Evolutionary conservation across 2,113 vertebrate species (phyloP), one percentile per base, ranked within the genome.

Genomic region (Aegotheles bennettii): DNA sequence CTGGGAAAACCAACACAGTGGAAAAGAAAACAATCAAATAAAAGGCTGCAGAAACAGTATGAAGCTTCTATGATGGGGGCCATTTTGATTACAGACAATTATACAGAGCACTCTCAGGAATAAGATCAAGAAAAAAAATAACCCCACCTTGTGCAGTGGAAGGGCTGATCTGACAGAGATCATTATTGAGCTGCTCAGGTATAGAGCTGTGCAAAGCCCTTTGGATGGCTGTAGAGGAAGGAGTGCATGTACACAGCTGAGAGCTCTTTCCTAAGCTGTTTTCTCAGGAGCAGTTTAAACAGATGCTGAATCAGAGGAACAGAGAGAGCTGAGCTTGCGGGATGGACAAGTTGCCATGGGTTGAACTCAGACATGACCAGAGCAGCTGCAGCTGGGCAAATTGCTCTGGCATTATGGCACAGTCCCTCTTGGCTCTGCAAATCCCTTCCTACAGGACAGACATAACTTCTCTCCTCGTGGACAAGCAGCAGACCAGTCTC

Each of bases 191-290:
- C 42, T 80, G 57, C 79, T 51, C 54, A 26, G 83, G 50, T 48
- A 28, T 29, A 77, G 83, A 40, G 45, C 16, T 6, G 24, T 0
- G 1, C 64, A 48, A 59, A 70, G 21, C 57, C 21, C 18, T 79
- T 69, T 36, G 50, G 18, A 13, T 53, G 63, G 42, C 4, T 79
- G 26, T 40, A 43, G 50, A 45, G 50, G 67, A 45, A 87, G 23
- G 19, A 65, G 31, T 10, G 24, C 28, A 7, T 2, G 13, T 47
- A 43, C 38, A 18, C 4, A 57, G 42, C 29, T 0, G 0, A 75
- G 45, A 82, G n/a, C 48, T 64, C 42, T 73, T 17, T 65, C 65
- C 47, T 35, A 51, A 85, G 47, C 38, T 82, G 12, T 68, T 84
- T 85, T 43, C 56, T 76, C 31, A 43, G 74, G 23, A 76, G 11